These are phyloP conservation scores for Notodromas monacha DNA, from an alignment of 2,888 invertebrate species.

Conservation along the genomic window DNA sequence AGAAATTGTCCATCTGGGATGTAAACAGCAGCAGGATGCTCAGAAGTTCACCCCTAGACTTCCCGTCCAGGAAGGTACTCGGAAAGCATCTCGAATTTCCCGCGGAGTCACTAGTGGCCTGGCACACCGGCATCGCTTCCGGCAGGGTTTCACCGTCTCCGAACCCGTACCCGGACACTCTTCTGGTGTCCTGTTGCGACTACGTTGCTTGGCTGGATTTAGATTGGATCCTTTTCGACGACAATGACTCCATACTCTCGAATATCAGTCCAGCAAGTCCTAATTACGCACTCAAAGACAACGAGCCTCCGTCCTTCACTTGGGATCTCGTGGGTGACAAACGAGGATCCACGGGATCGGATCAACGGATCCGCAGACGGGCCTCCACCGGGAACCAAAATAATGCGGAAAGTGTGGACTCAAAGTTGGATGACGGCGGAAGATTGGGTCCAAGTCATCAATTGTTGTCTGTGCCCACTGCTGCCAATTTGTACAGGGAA, in stretches of 20 bases:
- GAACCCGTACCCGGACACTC: too few relatives aligned
- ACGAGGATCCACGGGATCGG: too few relatives aligned
- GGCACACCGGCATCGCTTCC: too few relatives aligned
- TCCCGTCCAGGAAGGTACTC: neutral
- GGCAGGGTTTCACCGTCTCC: neutral
- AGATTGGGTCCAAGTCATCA: too few relatives aligned
- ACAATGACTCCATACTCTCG: neutral
- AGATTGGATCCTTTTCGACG: neutral
- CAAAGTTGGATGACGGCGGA: too few relatives aligned
- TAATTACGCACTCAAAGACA: too few relatives aligned
- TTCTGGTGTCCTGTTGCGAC: neutral
- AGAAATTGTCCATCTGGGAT: neutral
- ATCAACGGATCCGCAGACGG: neutral
- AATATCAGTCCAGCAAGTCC: neutral
- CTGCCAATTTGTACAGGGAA: neutral
- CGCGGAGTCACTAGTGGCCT: neutral
- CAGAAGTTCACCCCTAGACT: neutral
- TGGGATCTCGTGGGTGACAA: too few relatives aligned
- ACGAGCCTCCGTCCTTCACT: neutral
- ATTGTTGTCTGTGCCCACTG: neutral
- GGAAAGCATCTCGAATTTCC: neutral
- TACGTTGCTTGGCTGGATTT: neutral
- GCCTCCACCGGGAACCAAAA: neutral
- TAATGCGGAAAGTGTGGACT: too few relatives aligned
- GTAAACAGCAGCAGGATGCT: neutral